Evolutionary conservation across 2,888 invertebrate genomes (phyloP).

Genomic region (Drosophila kambysellisi): DNA sequence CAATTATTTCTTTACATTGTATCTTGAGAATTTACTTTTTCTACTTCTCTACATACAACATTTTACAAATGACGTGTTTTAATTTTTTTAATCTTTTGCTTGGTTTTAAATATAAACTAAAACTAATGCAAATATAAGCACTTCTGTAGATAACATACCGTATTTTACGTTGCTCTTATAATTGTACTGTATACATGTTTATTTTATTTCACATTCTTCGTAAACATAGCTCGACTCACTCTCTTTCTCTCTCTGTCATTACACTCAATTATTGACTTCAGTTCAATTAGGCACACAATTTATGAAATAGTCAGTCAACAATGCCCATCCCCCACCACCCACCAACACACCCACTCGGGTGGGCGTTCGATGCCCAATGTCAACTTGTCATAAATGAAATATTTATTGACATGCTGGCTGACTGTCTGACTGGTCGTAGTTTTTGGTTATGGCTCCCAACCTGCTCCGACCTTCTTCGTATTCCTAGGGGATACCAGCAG

Average conservation of each 20-base stretch:
- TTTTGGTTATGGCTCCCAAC: conserved; percentile 27
- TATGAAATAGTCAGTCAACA: conserved; percentile 16
- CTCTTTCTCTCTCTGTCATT: background rate
- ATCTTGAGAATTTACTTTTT: background rate
- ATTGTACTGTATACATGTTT: background rate
- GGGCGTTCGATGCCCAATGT: conserved; percentile 38
- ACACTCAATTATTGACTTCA: conserved; percentile 18
- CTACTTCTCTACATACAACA: background rate
- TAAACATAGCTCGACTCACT: background rate
- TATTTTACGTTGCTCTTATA: too few relatives aligned
- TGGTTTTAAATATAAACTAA: background rate
- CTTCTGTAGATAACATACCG: too few relatives aligned
- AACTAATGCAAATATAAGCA: too few relatives aligned
- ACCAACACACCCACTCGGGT: conserved; percentile 11
- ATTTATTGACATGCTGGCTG: conserved; percentile 60
- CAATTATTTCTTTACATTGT: background rate
- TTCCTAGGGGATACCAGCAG: conserved; percentile 25
- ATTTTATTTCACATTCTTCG: background rate
- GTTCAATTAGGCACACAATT: conserved; percentile 37
- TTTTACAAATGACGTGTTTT: background rate
- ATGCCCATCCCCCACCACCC: background rate
- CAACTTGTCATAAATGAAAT: conserved; percentile 69
- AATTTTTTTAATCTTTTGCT: background rate
- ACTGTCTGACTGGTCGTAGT: background rate
- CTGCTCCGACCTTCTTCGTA: conserved; percentile 12